Base-by-base conservation (phyloP, 2,888 invertebrate species). In the Cephus rjabovi region DNA sequence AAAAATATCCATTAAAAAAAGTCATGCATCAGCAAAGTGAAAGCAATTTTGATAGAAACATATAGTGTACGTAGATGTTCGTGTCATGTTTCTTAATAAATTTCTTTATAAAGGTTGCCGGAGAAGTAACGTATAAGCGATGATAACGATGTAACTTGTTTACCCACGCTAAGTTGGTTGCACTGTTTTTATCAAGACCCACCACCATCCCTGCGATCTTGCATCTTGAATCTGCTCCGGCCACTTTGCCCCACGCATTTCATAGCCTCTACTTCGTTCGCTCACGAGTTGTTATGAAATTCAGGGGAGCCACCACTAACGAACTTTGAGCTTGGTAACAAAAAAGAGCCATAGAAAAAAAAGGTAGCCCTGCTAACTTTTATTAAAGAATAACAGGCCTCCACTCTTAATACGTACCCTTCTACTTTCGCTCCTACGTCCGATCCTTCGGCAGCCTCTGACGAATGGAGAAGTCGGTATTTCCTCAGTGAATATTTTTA, bases 241-340 rank as follows among this genome's bases (percentile, higher is more conserved):
- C 75, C 15, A 40, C 56, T 31, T 68, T 68, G 23, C 69, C 31
- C 33, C 68, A 34, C 34, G 37, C 75, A 31, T 75, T 56, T 30
- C 75, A 23, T 68, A 23, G n/a, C 69, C 56, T 31, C 37, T 68
- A 75, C 12, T 56, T 73, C 68, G 75, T 81, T 79, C 80, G 83
- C 83, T 81, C 81, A 82, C 84, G 85, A 82, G 86, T 82, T 86
- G 82, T 83, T 82, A 85, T 82, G 81, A 86, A 81, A 83, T 85
- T 82, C 75, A 79, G 75, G 71, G 76, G 75, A 78, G 69, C 79
- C 78, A 69, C 68, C 56, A 74, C 81, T 85, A 85, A 85, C 84
- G 79, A 84, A 85, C 82, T 85, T 80, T 74, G 56, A 56, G 56
- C 56, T 56, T 56, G 15, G 2, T 15, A 15, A 56, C 2, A 56